Percentiles rank a stretch among this genome's conserved stretches.
Evolutionary conservation across 2,888 invertebrate species (phyloP).

Genomic region (Cerastis rubricosa): DNA sequence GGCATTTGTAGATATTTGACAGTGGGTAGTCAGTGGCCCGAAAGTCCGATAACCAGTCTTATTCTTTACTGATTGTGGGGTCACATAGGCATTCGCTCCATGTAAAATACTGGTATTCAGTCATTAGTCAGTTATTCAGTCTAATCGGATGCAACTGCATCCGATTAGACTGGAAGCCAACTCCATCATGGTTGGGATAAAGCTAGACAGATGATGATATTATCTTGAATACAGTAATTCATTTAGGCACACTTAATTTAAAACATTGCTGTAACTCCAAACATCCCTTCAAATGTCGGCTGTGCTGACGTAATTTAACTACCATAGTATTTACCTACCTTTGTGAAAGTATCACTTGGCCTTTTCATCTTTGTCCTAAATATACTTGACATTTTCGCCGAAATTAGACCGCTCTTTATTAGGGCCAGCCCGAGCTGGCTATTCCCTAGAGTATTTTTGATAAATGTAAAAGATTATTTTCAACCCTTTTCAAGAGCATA

Average conservation of each 20-base stretch:
- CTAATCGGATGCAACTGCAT: too few species aligned
- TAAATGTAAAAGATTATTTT: slow-evolving; percentile 26
- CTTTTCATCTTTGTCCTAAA: slow-evolving; percentile 25
- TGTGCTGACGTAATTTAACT: neutral
- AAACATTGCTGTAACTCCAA: neutral
- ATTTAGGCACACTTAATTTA: neutral
- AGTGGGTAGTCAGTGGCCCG: too few species aligned
- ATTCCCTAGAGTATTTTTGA: slow-evolving; percentile 24
- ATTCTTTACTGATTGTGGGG: too few species aligned
- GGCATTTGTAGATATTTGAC: too few species aligned
- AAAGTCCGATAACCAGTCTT: too few species aligned
- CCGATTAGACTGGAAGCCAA: too few species aligned
- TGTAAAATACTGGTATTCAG: too few species aligned
- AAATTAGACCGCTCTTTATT: slow-evolving; percentile 43
- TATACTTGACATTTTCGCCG: slow-evolving; percentile 37
- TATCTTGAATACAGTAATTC: neutral
- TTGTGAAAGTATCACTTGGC: neutral
- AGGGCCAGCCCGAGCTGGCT: neutral
- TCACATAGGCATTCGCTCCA: too few species aligned
- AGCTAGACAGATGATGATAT: neutral
- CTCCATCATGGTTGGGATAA: too few species aligned
- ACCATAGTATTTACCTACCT: neutral
- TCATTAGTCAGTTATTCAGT: too few species aligned
- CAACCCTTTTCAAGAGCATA: neutral
- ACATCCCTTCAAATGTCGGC: too few species aligned